Conservation (phyloP, 2,113 vertebrate genomes). For the Bolborhynchus lineola region DNA sequence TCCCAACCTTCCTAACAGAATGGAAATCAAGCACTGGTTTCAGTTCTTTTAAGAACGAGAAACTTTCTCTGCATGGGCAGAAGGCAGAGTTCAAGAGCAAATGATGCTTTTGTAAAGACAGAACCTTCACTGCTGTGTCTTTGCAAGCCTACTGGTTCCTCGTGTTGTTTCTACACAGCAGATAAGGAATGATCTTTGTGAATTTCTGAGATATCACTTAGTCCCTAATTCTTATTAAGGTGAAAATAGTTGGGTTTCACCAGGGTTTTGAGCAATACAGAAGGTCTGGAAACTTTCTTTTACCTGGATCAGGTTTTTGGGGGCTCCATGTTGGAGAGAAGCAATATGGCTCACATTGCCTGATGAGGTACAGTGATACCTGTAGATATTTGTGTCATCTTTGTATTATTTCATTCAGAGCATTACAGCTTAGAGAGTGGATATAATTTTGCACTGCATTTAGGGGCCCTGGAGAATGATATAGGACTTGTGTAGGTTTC, state of each 20-base stretch:
- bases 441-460: not conserved
- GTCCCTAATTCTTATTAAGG: not conserved
- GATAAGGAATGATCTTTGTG: not conserved
- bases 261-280: not conserved
- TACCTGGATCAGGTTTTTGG: not conserved
- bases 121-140: not conserved
- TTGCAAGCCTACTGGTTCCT: not conserved
- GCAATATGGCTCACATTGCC: rapidly evolving
- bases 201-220: not conserved
- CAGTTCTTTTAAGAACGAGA: not conserved
- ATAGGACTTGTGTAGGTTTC: not conserved
- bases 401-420: not conserved
- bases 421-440: not conserved
- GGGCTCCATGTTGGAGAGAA: not conserved
- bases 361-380: not conserved
- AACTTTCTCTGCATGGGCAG: not conserved
- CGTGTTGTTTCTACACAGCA: not conserved
- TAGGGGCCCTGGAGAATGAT: not conserved
- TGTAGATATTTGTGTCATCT: not conserved
- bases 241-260: not conserved
- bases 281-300: not conserved
- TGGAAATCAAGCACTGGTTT: not conserved
- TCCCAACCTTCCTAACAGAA: not conserved
- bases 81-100: not conserved
- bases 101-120: not conserved